Evolutionary conservation across 1,140 invertebrate species (phyloP), one percentile per base, ranked within the genome.

Genomic region (Samia ricini): DNA sequence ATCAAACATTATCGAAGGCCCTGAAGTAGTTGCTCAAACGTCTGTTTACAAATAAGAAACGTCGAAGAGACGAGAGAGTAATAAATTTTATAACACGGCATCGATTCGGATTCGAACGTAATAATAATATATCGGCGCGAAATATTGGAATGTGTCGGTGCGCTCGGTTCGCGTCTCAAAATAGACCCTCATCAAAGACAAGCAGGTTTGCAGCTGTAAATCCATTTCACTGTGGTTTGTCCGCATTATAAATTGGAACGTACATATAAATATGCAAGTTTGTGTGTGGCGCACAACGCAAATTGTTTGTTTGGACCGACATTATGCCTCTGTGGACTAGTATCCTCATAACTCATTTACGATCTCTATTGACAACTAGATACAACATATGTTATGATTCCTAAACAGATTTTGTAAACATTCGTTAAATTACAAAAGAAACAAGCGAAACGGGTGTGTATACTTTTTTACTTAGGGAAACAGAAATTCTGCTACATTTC

Each of bases 121-220:
- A 88, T 90, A 89, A 87, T 89, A 87, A 90, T 88, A 88, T 90
- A 88, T 90, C 74, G 83, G 77, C 74, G 83, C 72, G 79, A 81
- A 77, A 88, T 90, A 90, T 88, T 77, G 85, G 81, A 83, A 89
- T 88, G 87, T 86, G 83, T 81, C 82, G 74, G 79, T 86, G 79
- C 81, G 83, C 81, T 81, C 83, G 77, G 83, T 78, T 70, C 82
- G 76, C 74, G 72, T 85, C 86, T 81, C 70, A 81, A 90, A 90
- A 90, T 90, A 90, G 82, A 85, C 81, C 80, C 85, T 89, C 88
- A 90, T 90, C 88, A 90, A 90, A 90, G 88, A 88, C 88, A 84
- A 88, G 81, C 86, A 90, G 88, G 85, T 87, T 87, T 87, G 85
- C 83, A 88, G 86, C 88, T 88, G 88, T 90, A 90, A 90, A 89